phyloP scores from a whole-genome alignment of 2,888 invertebrate genomes.

The Drosophila paracracens region DNA sequence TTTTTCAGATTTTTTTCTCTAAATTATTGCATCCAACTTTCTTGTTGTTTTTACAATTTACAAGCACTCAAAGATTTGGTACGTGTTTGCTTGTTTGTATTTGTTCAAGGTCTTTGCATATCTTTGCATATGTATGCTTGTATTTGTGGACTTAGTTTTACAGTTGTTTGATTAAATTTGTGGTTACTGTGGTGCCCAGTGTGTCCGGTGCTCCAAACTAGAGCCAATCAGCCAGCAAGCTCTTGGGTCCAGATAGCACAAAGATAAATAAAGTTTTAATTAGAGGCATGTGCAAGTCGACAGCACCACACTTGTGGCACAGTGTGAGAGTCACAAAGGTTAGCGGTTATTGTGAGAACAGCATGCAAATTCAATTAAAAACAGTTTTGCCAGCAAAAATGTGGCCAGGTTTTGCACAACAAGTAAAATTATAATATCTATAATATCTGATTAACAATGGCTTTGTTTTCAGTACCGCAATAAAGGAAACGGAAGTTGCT shows the following conservation, averaged over 20 bases:
- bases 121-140: constrained; percentile 18
- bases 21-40: constrained; percentile 68
- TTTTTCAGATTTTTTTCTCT: constrained; percentile 21
- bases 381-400: constrained; percentile 16
- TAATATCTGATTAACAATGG: constrained; percentile 26
- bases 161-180: constrained; percentile 73
- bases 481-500: constrained; percentile 39
- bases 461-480: background rate
- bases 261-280: constrained; percentile 71
- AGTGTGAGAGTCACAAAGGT: background rate
- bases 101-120: constrained; percentile 40
- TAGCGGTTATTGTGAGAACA: constrained; percentile 30
- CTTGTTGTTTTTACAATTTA: constrained; percentile 53
- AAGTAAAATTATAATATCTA: constrained; percentile 4
- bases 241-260: constrained; percentile 15
- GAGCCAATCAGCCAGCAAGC: constrained; percentile 40
- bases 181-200: constrained; percentile 41
- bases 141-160: constrained; percentile 39
- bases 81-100: constrained; percentile 33
- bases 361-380: constrained; percentile 54
- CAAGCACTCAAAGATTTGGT: constrained; percentile 49
- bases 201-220: constrained; percentile 4
- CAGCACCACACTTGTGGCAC: background rate
- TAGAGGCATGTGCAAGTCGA: constrained; percentile 49
- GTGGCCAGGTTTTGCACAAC: constrained; percentile 7